These are phyloP conservation scores for Dendrolimus punctatus DNA, from an alignment of 1,140 invertebrate species.

Conservation along the genomic window DNA sequence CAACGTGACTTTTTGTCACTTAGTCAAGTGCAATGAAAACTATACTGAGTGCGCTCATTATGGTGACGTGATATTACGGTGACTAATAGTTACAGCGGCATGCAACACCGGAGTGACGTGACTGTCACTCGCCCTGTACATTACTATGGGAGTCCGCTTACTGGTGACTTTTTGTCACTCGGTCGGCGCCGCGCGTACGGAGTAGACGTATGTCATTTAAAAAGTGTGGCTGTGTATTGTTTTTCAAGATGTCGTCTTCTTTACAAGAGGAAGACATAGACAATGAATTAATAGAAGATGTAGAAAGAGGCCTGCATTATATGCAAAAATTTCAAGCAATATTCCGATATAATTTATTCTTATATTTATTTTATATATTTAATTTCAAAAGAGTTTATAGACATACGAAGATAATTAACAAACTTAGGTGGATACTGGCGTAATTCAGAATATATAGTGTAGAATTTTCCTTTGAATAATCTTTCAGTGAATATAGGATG, in stretches of 20 bases:
- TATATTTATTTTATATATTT: no score
- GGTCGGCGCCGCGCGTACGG: no score
- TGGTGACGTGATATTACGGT: slow-evolving; percentile 7
- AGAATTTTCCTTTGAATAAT: no score
- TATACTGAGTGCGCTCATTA: slow-evolving; percentile 6
- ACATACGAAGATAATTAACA: no score
- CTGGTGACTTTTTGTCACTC: no score
- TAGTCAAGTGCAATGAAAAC: slow-evolving; percentile 6
- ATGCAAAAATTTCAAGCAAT: slow-evolving; percentile 6
- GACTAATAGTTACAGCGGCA: slow-evolving; percentile 8
- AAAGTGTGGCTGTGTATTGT: slow-evolving; percentile 8
- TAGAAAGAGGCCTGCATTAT: slow-evolving; percentile 8
- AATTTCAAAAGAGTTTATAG: no score
- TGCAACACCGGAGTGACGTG: slow-evolving; percentile 9
- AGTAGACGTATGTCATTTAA: neutral
- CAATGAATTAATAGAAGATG: slow-evolving; percentile 5
- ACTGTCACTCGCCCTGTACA: slow-evolving; percentile 4
- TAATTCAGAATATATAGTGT: no score
- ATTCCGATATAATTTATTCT: slow-evolving; percentile 9
- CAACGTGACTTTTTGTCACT: no score
- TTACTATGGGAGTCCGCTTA: no score
- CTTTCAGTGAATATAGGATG: no score
- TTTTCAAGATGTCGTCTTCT: slow-evolving; percentile 9
- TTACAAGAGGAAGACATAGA: slow-evolving; percentile 9
- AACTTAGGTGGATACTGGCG: no score